Evolutionary conservation across 37 sponge, comb jelly and placozoan genomes (phyloP).

Genomic region (Chondrosia reniformis): DNA sequence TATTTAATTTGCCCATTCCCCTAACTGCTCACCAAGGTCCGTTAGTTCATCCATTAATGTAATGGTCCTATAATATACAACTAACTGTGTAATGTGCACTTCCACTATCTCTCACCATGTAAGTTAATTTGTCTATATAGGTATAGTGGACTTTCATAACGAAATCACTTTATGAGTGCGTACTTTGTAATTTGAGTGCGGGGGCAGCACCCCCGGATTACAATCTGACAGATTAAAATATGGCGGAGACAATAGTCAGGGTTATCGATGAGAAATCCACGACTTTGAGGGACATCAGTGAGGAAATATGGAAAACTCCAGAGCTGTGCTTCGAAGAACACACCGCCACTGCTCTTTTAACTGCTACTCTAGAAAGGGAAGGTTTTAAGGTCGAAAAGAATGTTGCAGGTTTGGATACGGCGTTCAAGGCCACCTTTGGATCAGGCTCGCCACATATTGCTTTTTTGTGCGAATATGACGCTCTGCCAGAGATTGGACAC

Average conservation of each 20-base stretch:
- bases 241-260: neutral
- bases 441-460: neutral
- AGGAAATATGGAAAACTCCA: constrained; percentile 60
- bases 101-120: no score
- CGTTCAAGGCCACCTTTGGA: constrained; percentile 12
- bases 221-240: no score
- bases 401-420: constrained; percentile 10
- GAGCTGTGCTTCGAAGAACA: constrained; percentile 1
- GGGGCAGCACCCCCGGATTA: no score
- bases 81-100: no score
- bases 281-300: constrained; percentile 36
- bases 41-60: no score
- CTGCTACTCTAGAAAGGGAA: neutral
- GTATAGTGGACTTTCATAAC: no score
- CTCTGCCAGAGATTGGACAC: constrained; percentile 28
- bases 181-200: no score
- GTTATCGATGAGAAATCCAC: neutral
- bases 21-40: no score
- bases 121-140: no score
- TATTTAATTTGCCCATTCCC: no score
- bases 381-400: neutral
- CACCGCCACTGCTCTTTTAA: neutral
- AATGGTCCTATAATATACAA: no score
- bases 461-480: constrained; percentile 31
- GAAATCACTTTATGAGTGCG: no score